Evolutionary conservation across 2,888 invertebrate species (phyloP).

Genomic region (Spialia ferax): DNA sequence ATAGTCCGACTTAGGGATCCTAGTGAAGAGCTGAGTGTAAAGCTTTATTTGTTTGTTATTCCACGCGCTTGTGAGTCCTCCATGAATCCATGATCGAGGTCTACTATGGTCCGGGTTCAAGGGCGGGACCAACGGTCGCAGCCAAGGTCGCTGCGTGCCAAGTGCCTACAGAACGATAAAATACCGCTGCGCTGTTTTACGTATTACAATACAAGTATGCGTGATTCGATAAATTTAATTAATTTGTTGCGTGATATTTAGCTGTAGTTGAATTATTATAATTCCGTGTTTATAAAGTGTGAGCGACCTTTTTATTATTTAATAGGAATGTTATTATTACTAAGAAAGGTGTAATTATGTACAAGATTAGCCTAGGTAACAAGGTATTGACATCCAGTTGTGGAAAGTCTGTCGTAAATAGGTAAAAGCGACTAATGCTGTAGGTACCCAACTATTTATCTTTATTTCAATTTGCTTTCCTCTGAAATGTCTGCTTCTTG

Average conservation of each 20-base stretch:
- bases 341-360: too few relatives aligned
- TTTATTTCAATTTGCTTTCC: too few relatives aligned
- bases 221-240: constrained; percentile 1
- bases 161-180: constrained; percentile 17
- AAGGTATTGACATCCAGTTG: too few relatives aligned
- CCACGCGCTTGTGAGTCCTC: constrained; percentile 33
- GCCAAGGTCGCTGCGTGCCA: constrained; percentile 49
- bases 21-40: too few relatives aligned
- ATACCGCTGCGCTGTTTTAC: constrained; percentile 19
- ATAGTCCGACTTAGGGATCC: too few relatives aligned
- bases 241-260: constrained; percentile 1
- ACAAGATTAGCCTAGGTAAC: too few relatives aligned
- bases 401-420: too few relatives aligned
- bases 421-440: too few relatives aligned
- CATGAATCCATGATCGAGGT: constrained; percentile 33
- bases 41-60: too few relatives aligned
- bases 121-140: constrained; percentile 51
- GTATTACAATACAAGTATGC: not conserved
- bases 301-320: not conserved
- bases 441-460: too few relatives aligned
- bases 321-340: too few relatives aligned
- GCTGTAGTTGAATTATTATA: not conserved
- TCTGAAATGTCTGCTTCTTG: too few relatives aligned
- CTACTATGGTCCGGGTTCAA: constrained; percentile 51
- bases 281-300: not conserved